Percentiles rank a stretch among this genome's conserved stretches.
These are phyloP conservation scores for Octomys mimax DNA, from an alignment of 2,797 vertebrate genomes.

Conservation along the genomic window DNA sequence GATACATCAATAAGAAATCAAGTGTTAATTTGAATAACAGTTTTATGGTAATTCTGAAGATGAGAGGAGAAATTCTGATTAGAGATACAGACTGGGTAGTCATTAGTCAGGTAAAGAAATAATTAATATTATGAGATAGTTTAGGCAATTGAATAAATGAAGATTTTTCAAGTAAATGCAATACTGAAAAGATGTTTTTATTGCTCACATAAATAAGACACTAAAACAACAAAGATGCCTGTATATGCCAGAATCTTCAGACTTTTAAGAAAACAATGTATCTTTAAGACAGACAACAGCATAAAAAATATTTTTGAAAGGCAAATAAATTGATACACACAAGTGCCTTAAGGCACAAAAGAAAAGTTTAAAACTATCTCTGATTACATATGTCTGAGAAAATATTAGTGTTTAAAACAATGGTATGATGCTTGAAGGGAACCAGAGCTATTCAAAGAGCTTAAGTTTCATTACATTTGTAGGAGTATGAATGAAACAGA, in stretches of 20 bases:
- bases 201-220: background rate
- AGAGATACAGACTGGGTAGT: background rate
- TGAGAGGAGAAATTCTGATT: background rate
- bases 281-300: background rate
- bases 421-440: background rate
- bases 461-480: too few species aligned
- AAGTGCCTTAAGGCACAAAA: background rate
- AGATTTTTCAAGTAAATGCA: background rate
- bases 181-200: background rate
- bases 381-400: background rate
- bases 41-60: background rate
- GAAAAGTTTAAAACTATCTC: background rate
- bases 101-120: background rate
- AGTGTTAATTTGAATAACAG: background rate
- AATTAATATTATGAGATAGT: background rate
- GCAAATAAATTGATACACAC: background rate
- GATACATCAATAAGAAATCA: background rate
- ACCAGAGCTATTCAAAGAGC: too few species aligned
- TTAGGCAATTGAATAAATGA: background rate
- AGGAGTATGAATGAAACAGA: too few species aligned
- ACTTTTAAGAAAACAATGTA: background rate
- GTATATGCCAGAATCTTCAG: background rate
- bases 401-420: background rate
- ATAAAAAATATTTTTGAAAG: background rate
- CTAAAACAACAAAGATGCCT: background rate